phyloP scores from a whole-genome alignment of 1,140 invertebrate genomes.

The Brachionus manjavacas region DNA sequence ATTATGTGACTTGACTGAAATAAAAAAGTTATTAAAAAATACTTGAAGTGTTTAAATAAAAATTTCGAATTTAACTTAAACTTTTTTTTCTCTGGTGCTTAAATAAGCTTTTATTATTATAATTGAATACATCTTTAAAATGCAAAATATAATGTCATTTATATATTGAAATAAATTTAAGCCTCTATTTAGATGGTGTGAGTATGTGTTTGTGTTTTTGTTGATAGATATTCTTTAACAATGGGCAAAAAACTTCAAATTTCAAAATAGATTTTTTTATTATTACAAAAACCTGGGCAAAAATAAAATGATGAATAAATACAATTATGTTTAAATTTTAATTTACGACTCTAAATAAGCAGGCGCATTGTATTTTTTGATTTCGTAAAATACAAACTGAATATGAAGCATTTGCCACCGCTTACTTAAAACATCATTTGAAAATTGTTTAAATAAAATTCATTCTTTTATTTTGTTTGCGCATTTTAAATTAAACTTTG shows the following conservation, averaged over 20 bases:
- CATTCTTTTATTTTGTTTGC: not conserved
- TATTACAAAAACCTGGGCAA: slow-evolving; percentile 11
- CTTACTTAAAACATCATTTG: not conserved
- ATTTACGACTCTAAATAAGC: slow-evolving; percentile 15
- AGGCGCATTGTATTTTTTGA: slow-evolving; percentile 1
- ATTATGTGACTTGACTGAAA: not conserved
- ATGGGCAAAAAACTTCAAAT: slow-evolving; percentile 23
- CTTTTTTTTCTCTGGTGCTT: not conserved
- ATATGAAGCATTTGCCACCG: not conserved
- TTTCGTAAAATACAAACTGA: not conserved
- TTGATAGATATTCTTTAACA: slow-evolving; percentile 27
- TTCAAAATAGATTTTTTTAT: not conserved
- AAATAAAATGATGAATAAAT: slow-evolving; percentile 29
- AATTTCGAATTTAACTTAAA: not conserved
- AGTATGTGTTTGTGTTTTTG: not conserved
- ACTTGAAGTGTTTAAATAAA: not conserved
- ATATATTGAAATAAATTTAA: slow-evolving; percentile 5
- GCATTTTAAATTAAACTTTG: not conserved
- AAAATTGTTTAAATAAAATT: not conserved
- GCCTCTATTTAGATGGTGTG: not conserved
- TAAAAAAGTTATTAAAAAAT: not conserved
- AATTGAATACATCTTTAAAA: not conserved
- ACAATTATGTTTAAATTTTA: slow-evolving; percentile 35
- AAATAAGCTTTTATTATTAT: not conserved
- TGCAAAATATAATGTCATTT: slow-evolving; percentile 27